A percentile compares a stretch with the other conserved stretches of the same genome.
Conservation (phyloP, 1,140 invertebrate genomes). For the Apis dorsata region DNA sequence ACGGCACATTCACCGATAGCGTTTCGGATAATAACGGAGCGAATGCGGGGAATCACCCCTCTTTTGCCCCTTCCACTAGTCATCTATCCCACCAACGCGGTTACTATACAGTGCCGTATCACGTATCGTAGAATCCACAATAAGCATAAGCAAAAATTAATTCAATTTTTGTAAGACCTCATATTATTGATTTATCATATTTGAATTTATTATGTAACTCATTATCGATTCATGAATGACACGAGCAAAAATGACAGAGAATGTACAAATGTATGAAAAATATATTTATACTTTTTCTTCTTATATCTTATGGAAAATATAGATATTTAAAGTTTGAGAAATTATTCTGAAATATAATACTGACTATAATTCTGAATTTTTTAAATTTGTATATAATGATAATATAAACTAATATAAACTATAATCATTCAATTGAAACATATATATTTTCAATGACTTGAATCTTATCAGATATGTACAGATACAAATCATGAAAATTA, state of each 20-base stretch:
- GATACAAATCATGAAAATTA: background rate
- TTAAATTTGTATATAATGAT: background rate
- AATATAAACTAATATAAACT: background rate
- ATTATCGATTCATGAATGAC: background rate
- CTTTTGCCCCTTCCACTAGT: background rate
- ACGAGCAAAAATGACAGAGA: background rate
- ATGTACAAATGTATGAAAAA: too few relatives aligned
- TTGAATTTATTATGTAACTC: background rate
- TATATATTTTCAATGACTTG: background rate
- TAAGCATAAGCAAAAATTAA: background rate
- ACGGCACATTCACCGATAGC: conserved; percentile 62
- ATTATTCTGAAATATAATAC: background rate
- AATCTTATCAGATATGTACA: background rate
- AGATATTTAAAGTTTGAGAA: too few relatives aligned
- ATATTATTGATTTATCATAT: background rate
- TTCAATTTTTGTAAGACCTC: background rate
- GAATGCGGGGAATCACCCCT: conserved; percentile 42
- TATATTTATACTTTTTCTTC: too few relatives aligned
- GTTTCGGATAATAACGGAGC: conserved; percentile 14
- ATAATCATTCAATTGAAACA: background rate
- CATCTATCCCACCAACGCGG: background rate
- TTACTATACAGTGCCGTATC: conserved; percentile 9
- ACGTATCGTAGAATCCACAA: fast-evolving
- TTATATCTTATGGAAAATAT: too few relatives aligned
- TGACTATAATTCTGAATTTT: background rate